Conservation (phyloP, 2,888 invertebrate species). For the Hemicrepidius hirtus region DNA sequence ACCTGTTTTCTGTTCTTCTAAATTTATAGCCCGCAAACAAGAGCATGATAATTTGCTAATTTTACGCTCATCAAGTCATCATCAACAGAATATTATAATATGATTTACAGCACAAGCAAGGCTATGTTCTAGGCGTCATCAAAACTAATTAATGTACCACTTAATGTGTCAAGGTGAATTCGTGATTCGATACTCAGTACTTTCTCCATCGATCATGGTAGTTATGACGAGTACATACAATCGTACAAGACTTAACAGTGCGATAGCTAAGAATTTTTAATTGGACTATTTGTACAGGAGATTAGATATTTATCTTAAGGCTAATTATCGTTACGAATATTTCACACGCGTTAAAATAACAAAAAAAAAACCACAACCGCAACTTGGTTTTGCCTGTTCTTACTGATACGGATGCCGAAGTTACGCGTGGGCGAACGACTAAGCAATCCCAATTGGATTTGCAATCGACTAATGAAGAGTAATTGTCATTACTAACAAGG, state of each 20-base stretch:
- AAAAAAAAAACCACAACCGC: constrained; percentile 7
- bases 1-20: neutral
- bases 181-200: neutral
- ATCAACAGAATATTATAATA: neutral
- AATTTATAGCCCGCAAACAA: constrained; percentile 1
- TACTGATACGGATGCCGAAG: constrained; percentile 34
- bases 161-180: constrained; percentile 10
- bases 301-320: constrained; percentile 26
- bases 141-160: constrained; percentile 5
- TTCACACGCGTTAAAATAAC: constrained; percentile 12
- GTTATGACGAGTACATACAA: neutral
- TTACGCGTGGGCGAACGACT: constrained; percentile 27
- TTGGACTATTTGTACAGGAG: constrained; percentile 9
- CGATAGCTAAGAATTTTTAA: constrained; percentile 19
- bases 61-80: constrained; percentile 19
- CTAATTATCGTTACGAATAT: neutral
- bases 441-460: constrained; percentile 33
- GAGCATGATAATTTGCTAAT: constrained; percentile 16
- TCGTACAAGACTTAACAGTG: neutral
- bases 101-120: constrained; percentile 13
- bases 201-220: constrained; percentile 21
- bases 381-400: constrained; percentile 40
- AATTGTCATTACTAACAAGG: constrained; percentile 25
- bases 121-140: neutral
- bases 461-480: constrained; percentile 40